Percentiles rank a stretch among this genome's conserved stretches.
phyloP scores from a whole-genome alignment of 2,113 vertebrate genomes.

The Brachyhypopomus gauderio region DNA sequence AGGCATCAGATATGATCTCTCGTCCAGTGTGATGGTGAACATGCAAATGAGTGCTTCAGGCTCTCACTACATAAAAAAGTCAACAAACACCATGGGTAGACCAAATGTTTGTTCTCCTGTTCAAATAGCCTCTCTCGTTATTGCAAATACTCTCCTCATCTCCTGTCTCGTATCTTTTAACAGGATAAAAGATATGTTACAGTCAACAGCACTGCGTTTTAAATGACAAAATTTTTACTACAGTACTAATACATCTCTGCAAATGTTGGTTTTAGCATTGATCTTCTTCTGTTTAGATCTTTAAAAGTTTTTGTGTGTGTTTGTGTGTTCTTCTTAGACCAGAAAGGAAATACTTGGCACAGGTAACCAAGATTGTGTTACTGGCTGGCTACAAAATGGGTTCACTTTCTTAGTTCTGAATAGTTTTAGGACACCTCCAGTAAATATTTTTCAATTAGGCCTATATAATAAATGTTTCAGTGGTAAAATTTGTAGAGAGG shows the following conservation, averaged over 20 bases:
- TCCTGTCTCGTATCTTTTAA: not conserved
- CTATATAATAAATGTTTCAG: too few relatives aligned
- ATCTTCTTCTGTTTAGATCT: too few relatives aligned
- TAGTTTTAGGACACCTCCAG: not conserved
- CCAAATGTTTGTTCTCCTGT: slow-evolving; percentile 43
- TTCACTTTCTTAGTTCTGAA: not conserved
- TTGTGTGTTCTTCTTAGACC: too few relatives aligned
- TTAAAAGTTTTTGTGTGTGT: too few relatives aligned
- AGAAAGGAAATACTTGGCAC: too few relatives aligned
- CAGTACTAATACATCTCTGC: too few relatives aligned
- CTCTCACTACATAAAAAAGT: slow-evolving; percentile 6
- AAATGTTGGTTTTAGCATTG: too few relatives aligned
- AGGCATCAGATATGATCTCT: slow-evolving; percentile 25
- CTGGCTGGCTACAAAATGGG: too few relatives aligned
- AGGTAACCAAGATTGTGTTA: too few relatives aligned
- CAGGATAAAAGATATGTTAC: not conserved
- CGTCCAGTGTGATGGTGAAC: not conserved
- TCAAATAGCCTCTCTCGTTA: slow-evolving; percentile 18
- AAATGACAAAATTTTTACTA: not conserved
- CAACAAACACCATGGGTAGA: slow-evolving; percentile 27
- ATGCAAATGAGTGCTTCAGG: not conserved
- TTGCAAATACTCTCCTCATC: slow-evolving; percentile 3
- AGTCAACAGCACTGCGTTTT: not conserved
- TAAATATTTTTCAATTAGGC: not conserved
- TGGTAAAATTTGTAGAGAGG: not conserved